Conservation (phyloP, 2,113 vertebrate species). For the Dendrocopos noguchii region DNA sequence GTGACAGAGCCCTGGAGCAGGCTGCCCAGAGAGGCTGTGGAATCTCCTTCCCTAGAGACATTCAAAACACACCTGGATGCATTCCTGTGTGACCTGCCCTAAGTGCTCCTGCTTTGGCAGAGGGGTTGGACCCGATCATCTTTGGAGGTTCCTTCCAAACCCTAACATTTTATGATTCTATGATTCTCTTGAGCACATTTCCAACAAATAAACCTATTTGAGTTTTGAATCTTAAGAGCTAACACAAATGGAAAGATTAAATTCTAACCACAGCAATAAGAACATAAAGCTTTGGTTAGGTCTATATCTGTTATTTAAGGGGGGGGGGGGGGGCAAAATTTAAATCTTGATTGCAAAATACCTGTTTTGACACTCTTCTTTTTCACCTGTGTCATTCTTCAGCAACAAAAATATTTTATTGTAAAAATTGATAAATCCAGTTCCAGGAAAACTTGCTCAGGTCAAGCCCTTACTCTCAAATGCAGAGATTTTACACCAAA, state of each 20-base stretch:
- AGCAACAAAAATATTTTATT: neutral
- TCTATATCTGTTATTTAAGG: neutral
- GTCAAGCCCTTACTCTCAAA: neutral
- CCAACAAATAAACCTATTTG: neutral
- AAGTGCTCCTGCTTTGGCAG: too few relatives aligned
- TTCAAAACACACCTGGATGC: too few relatives aligned
- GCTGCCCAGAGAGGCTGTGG: too few relatives aligned
- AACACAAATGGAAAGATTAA: neutral
- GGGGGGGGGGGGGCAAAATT: neutral
- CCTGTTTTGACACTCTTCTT: neutral
- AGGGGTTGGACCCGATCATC: too few relatives aligned
- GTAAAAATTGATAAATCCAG: neutral
- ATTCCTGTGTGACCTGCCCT: too few relatives aligned
- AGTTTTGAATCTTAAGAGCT: neutral
- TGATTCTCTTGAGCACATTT: neutral
- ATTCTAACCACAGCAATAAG: neutral
- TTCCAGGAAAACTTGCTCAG: neutral
- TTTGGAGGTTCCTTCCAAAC: too few relatives aligned
- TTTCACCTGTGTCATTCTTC: neutral
- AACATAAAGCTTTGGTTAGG: neutral
- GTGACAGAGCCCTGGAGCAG: too few relatives aligned
- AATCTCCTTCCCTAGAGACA: too few relatives aligned
- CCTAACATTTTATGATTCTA: too few relatives aligned
- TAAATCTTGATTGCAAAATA: neutral
- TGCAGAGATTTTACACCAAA: neutral